phyloP scores from a whole-genome alignment of 1,140 invertebrate species.

The Lasioglossum baleicum region DNA sequence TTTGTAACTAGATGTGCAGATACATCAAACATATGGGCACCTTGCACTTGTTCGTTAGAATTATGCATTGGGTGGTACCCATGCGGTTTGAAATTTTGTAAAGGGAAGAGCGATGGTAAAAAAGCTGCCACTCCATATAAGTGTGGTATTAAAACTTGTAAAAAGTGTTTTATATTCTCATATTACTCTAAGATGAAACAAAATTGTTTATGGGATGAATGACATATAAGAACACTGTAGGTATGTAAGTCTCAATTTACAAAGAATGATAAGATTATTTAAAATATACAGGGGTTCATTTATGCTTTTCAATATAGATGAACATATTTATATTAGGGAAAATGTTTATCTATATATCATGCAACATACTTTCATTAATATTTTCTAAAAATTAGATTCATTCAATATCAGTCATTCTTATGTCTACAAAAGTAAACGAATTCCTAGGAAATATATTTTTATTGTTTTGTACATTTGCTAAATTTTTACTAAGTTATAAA shows the following conservation, averaged over 20 bases:
- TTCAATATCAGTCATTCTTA: neutral
- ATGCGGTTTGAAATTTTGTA: conserved; percentile 96
- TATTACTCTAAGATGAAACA: conserved; percentile 91
- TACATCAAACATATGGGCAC: conserved; percentile 83
- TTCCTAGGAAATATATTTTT: neutral
- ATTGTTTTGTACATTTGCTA: neutral
- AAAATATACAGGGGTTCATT: neutral
- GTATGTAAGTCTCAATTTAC: conserved; percentile 31
- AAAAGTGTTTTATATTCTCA: conserved; percentile 91
- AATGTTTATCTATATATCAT: neutral
- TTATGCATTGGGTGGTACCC: conserved; percentile 93
- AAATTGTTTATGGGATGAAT: conserved; percentile 93
- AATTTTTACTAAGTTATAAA: conserved; percentile 1
- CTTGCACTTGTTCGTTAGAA: conserved; percentile 90
- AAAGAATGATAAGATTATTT: conserved; percentile 2
- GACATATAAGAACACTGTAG: conserved; percentile 77
- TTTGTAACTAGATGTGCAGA: conserved; percentile 82
- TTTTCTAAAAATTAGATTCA: neutral
- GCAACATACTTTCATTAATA: neutral
- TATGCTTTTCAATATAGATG: neutral
- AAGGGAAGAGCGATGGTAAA: conserved; percentile 84
- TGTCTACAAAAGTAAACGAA: neutral
- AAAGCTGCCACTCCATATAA: conserved; percentile 85
- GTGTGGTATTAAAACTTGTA: conserved; percentile 97
- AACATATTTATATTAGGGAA: neutral